Percentiles rank a stretch among this genome's conserved stretches.
phyloP scores from a whole-genome alignment of 2,113 vertebrate species.

The Equus przewalskii region DNA sequence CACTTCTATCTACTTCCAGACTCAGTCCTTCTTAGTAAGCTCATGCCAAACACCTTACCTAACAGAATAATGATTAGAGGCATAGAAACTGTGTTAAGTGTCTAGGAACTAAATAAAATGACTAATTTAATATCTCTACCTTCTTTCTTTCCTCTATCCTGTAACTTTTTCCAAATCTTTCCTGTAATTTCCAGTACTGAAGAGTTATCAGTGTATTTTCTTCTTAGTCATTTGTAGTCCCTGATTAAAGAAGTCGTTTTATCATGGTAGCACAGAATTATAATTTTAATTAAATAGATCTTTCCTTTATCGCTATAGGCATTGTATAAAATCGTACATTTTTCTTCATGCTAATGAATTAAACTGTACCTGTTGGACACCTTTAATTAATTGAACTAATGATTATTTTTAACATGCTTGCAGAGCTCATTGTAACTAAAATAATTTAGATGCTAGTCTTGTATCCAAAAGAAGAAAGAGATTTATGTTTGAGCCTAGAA shows the following conservation, averaged over 20 bases:
- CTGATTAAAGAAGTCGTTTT: conserved; percentile 46
- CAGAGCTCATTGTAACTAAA: conserved; percentile 58
- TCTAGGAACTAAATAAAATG: conserved; percentile 17
- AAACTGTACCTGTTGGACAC: background rate
- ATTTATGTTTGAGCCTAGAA: conserved; percentile 55
- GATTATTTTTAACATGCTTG: conserved; percentile 62
- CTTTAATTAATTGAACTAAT: conserved; percentile 67
- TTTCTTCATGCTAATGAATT: conserved; percentile 65
- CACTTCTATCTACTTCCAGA: background rate
- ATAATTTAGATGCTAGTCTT: conserved; percentile 62
- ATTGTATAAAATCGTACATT: conserved; percentile 53
- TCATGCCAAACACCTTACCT: background rate
- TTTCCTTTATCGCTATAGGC: conserved; percentile 56
- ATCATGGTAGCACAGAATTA: conserved; percentile 39
- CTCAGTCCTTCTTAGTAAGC: background rate
- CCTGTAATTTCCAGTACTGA: conserved; percentile 2
- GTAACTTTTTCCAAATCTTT: background rate
- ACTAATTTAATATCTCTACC: background rate
- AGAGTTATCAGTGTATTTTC: conserved; percentile 11
- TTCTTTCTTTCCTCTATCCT: background rate
- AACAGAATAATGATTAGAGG: background rate
- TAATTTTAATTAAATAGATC: conserved; percentile 66
- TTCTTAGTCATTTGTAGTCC: conserved; percentile 50
- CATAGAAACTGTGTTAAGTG: background rate
- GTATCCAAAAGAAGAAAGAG: conserved; percentile 56